Evolutionary conservation across 2,888 invertebrate species (phyloP).

Genomic region (Oligia strigilis): DNA sequence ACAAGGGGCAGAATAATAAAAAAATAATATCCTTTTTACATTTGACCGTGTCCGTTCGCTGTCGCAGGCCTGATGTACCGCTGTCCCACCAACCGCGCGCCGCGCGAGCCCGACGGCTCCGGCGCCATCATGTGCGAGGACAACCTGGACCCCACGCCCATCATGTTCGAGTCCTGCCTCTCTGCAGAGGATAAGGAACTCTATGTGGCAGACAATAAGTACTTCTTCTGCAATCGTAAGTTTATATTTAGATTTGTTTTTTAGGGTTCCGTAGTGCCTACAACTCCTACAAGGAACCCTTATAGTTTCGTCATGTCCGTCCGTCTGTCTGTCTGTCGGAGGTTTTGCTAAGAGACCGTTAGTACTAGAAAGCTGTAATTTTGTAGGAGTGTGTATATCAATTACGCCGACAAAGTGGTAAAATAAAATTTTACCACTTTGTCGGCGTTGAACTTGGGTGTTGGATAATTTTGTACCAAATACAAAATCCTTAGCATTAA

Average conservation of each 20-base stretch:
- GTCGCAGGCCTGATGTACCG: conserved; percentile 82
- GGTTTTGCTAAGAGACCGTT: too few relatives aligned
- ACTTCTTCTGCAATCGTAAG: conserved; percentile 88
- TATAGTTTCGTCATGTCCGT: too few relatives aligned
- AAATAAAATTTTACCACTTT: too few relatives aligned
- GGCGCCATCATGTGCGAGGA: conserved; percentile 83
- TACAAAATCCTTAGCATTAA: too few relatives aligned
- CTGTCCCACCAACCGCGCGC: conserved; percentile 84
- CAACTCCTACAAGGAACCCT: too few relatives aligned
- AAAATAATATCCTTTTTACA: not conserved
- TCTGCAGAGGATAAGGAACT: conserved; percentile 87
- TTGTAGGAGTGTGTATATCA: too few relatives aligned
- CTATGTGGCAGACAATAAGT: conserved; percentile 82
- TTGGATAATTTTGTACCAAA: too few relatives aligned
- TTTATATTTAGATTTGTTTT: conserved; percentile 36
- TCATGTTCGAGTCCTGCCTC: conserved; percentile 87
- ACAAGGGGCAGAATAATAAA: not conserved
- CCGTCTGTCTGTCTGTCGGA: too few relatives aligned
- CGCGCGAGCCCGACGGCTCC: conserved; percentile 85
- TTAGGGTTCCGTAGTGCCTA: too few relatives aligned
- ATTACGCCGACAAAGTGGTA: too few relatives aligned
- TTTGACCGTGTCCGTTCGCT: not conserved
- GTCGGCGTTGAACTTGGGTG: too few relatives aligned
- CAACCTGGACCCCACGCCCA: conserved; percentile 78
- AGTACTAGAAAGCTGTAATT: too few relatives aligned